These are phyloP conservation scores for Carapus acus DNA, from an alignment of 2,797 vertebrate species.

Conservation along the genomic window DNA sequence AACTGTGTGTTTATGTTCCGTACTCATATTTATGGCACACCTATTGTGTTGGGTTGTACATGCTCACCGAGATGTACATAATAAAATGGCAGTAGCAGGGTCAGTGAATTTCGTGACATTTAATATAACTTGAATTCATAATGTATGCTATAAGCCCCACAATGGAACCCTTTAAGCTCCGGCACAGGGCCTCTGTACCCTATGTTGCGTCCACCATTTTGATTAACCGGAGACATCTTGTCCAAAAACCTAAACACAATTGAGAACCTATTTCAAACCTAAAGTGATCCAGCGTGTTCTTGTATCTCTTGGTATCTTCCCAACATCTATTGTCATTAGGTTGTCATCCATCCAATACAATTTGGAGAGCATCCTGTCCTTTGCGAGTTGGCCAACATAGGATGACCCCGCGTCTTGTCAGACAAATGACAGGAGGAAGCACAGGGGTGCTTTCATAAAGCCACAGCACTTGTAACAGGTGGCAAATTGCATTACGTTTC, in stretches of 20 bases:
- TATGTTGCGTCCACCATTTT: constrained; percentile 9
- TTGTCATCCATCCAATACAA: constrained; percentile 57
- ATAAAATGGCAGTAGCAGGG: neutral
- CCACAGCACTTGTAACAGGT: constrained; percentile 74
- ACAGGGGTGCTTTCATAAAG: constrained; percentile 71
- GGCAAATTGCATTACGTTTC: constrained; percentile 73
- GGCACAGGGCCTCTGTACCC: neutral
- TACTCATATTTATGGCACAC: too few species aligned
- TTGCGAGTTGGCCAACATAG: constrained; percentile 52
- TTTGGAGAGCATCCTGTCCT: constrained; percentile 58
- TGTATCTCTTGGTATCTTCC: constrained; percentile 17
- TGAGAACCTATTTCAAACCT: constrained; percentile 12
- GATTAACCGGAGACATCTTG: constrained; percentile 5
- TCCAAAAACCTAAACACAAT: constrained; percentile 8
- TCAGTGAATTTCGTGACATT: neutral
- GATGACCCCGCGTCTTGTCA: constrained; percentile 63
- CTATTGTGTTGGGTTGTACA: neutral
- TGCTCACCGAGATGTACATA: neutral
- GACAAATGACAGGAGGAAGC: constrained; percentile 71
- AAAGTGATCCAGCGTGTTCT: constrained; percentile 28
- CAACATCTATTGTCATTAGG: constrained; percentile 48
- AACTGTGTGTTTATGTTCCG: too few species aligned
- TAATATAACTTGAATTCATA: neutral
- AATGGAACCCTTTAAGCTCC: neutral
- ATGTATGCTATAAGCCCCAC: neutral